Base-by-base conservation (phyloP, 2,888 invertebrate genomes). In the Hydriomena furcata region DNA sequence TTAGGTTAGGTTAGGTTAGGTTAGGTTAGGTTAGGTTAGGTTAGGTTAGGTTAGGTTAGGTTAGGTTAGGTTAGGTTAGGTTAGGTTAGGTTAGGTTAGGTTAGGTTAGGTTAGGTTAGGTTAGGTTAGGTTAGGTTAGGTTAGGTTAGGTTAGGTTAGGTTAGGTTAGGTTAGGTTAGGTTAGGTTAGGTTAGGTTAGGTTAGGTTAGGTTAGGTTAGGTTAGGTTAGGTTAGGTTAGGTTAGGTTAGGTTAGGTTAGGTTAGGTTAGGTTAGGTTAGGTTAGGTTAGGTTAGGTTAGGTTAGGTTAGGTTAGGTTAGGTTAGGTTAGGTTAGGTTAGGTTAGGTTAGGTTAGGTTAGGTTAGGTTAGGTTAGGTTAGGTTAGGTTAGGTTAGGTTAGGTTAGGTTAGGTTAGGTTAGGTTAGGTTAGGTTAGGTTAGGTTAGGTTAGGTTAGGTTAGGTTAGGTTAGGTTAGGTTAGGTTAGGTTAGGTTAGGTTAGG, bases 371-470 rank as follows among this genome's bases (percentile, higher is more conserved):
- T 46, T 50, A 49, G 50, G 55, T 53, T 55, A 58, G 60, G 60
- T 58, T 56, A 54, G 58, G 58, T 60, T 57, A 55, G 58, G 58
- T 58, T 59, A 57, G 55, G 60, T 58, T 58, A 58, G 62, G 58
- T 58, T 56, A 62, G 60, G 62, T 59, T 60, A 59, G 59, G 60
- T 59, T 59, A 59, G 60, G 60, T 59, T 58, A 59, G 60, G 62
- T 52, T 57, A 57, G 56, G 58, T 55, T 57, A 57, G 56, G 56
- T 55, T 55, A 56, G 56, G 52, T 52, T 56, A 54, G 54, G 55
- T 50, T 56, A 54, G 52, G 53, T 48, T 51, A 58, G 52, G 53
- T 49, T n/a, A 54, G 58, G 55, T 58, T 58, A 55, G 58, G 58
- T 55, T 58, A 56, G 58, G 58, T 56, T 58, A 55, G 61, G 55